Evolutionary conservation across 1,140 invertebrate genomes (phyloP).

Genomic region (Sarcophaga peregrina): DNA sequence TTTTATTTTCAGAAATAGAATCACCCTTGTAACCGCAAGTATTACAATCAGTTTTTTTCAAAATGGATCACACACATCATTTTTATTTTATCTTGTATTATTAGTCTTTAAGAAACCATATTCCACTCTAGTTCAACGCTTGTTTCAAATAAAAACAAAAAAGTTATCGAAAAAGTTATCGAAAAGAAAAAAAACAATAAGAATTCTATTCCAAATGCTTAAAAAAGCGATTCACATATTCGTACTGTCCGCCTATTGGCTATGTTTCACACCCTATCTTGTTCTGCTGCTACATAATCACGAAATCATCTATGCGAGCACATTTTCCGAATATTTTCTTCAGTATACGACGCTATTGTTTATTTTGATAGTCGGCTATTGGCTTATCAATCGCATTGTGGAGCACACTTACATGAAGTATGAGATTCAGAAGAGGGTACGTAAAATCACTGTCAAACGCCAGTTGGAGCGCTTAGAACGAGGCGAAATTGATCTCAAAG

Average conservation of each 20-base stretch:
- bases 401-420: not conserved
- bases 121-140: too few relatives aligned
- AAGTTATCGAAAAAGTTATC: not conserved
- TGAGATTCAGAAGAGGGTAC: not conserved
- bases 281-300: not conserved
- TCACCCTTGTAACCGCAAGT: too few relatives aligned
- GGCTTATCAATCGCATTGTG: constrained; percentile 1
- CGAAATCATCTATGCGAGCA: not conserved
- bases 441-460: not conserved
- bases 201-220: not conserved
- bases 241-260: not conserved
- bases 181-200: not conserved
- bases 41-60: too few relatives aligned
- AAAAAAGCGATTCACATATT: constrained; percentile 2
- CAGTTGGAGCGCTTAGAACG: not conserved
- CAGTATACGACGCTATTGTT: not conserved
- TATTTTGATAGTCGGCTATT: not conserved
- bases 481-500: not conserved
- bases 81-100: too few relatives aligned
- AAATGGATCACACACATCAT: too few relatives aligned
- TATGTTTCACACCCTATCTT: not conserved
- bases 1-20: too few relatives aligned
- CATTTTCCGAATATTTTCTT: not conserved
- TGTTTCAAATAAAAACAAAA: not conserved
- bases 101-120: too few relatives aligned